Evolutionary conservation across 2,797 vertebrate species (phyloP).

Genomic region (Pyrocephalus nanus): DNA sequence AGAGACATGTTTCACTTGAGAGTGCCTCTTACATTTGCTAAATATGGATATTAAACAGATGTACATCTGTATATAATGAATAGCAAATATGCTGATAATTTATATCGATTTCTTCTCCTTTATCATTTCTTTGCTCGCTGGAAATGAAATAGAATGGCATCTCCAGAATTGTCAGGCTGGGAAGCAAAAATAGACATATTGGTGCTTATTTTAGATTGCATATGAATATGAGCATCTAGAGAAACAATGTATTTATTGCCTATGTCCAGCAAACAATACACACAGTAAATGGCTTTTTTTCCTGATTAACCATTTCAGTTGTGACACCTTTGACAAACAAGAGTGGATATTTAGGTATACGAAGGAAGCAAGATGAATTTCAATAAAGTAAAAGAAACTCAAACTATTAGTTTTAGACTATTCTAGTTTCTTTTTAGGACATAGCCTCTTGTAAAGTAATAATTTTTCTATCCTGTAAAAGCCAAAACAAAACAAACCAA

Average conservation of each 20-base stretch:
- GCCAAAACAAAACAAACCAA: background rate
- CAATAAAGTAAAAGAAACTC: background rate
- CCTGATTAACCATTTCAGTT: background rate
- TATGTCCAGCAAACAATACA: background rate
- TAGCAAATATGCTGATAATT: background rate
- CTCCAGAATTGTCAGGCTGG: background rate
- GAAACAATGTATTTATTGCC: background rate
- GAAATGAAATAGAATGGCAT: background rate
- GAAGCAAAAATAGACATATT: background rate
- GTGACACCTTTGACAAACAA: background rate
- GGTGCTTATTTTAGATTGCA: background rate
- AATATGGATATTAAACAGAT: background rate
- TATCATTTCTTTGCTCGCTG: background rate
- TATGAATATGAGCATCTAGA: background rate
- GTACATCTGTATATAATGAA: background rate
- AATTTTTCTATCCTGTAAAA: background rate
- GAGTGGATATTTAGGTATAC: background rate
- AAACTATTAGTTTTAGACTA: background rate
- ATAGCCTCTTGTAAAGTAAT: background rate
- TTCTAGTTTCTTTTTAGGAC: background rate
- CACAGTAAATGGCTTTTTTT: background rate
- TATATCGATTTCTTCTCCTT: background rate
- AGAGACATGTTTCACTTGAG: background rate
- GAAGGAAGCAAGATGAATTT: background rate
- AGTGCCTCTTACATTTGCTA: background rate